Evolutionary conservation across 1,140 invertebrate species (phyloP), one percentile per base, ranked within the genome.

Genomic region (Saccostrea echinata): DNA sequence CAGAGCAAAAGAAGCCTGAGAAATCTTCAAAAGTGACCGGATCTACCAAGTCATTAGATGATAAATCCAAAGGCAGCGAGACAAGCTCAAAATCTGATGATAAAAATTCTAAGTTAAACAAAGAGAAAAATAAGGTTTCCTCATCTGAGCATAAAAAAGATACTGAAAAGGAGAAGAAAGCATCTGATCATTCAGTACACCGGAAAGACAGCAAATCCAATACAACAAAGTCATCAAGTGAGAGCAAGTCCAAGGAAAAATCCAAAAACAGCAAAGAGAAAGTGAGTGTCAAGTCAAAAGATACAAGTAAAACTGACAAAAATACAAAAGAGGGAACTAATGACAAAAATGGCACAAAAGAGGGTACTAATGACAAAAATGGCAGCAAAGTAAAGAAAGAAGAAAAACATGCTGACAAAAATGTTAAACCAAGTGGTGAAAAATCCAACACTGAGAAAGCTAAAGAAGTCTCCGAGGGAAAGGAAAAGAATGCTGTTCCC

Each of bases 251-350:
- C 12, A 91, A 91, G 71, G 89, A 91, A 11, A 90, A 90, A 84
- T 30, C 55, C 30, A 89, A 89, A 87, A 64, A 51, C n/a, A 84
- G 57, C n/a, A 43, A 68, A 18, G 81, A 88, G 18, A 53, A 33
- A 84, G 12, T 24, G 51, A 87, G 84, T 88, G 87, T 82, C 88
- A 88, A 84, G 86, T 88, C 84, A 88, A 91, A 76, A 87, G 86
- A 86, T n/a, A 18, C 57, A 52, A 87, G 82, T 84, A 87, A 87
- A 76, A 53, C 33, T 51, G 89, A 88, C 33, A 86, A 90, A 87
- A 86, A 84, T 53, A 81, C 52, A 51, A 83, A 88, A 51, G 61
- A 57, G 55, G 51, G 52, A 16, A 8, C 21, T 24, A 61, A 30
- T 80, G 27, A 71, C 55, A 84, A 84, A 71, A 84, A n/a, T 55